Evolutionary conservation across 1,140 invertebrate species (phyloP), one percentile per base, ranked within the genome.

Genomic region (Zaprionus ghesquierei): DNA sequence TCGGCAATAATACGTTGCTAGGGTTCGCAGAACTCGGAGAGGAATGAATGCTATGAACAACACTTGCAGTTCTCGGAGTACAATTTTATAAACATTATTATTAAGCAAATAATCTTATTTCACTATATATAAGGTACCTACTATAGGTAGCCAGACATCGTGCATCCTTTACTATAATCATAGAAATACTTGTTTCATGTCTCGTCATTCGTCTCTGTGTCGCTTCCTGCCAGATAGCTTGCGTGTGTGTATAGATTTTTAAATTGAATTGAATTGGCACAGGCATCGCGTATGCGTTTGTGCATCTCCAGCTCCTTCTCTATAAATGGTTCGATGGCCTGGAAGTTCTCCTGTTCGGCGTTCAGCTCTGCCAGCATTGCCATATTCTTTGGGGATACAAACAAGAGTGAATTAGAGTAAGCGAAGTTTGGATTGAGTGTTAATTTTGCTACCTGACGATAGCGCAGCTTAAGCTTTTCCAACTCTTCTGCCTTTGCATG

Each of bases 271-370:
- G 62, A 35, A 3, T 60, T 53, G 5, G n/a, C 18, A 10, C 65
- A 64, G 12, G 49, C 66, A 1, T 63, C 59, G 8, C 62, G 50
- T 20, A 74, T 46, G 12, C 59, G 38, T 6, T 69, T 20, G 22
- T 85, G 81, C 69, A 84, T 85, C 51, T 73, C 44, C n/a, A 61
- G 20, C 33, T 90, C 89, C 18, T 51, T n/a, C n/a, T 86, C 15
- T 0, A 87, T 46, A 3, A 73, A 15, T 3, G 66, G 18, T 10
- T 62, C 53, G 12, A 89, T 71, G 2, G 55, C 51, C 5, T 58
- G 62, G 35, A 62, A 89, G 38, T 78, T 69, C 8, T 60, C 33
- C 8, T 77, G 56, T 58, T 91, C 90, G 1, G 68, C 33, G 13
- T 78, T 33, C 1, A 91, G 38, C 8, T 79, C 79, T 1, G 77